Evolutionary conservation across 2,113 vertebrate genomes (phyloP).

Genomic region (Chitala chitala): DNA sequence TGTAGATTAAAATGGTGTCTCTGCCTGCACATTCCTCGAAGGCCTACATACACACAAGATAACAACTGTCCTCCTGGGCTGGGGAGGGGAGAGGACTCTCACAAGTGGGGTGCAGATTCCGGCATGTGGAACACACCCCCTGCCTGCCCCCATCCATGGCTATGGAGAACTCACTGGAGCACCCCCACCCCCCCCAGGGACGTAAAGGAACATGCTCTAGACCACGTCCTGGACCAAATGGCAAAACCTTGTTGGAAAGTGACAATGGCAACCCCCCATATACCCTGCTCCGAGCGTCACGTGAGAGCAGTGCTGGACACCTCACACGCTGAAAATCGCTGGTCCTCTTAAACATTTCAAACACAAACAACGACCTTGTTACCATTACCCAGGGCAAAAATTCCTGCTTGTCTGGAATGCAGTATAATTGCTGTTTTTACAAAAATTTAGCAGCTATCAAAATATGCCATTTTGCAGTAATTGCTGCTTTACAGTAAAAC

Average conservation of each 20-base stretch:
- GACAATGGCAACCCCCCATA: no score
- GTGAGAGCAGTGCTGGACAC: not conserved
- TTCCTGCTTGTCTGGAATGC: not conserved
- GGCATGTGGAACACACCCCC: no score
- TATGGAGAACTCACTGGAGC: not conserved
- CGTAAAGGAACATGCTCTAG: not conserved
- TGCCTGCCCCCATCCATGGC: not conserved
- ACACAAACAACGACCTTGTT: not conserved
- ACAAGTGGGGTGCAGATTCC: no score
- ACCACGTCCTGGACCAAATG: not conserved
- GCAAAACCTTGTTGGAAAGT: no score
- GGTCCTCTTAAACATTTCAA: not conserved
- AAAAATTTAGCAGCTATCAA: constrained; percentile 4
- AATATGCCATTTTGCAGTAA: constrained; percentile 7
- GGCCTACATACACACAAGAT: not conserved
- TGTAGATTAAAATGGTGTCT: not conserved
- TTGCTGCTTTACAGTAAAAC: constrained; percentile 13
- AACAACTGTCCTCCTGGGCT: not conserved
- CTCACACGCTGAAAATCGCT: not conserved
- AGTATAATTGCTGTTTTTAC: not conserved
- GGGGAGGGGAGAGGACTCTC: no score
- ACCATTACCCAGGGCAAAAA: not conserved
- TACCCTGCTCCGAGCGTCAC: no score
- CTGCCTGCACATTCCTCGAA: not conserved
- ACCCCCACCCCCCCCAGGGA: no score